Base-by-base conservation (phyloP, 2,113 vertebrate species). In the Cnemophilus loriae region DNA sequence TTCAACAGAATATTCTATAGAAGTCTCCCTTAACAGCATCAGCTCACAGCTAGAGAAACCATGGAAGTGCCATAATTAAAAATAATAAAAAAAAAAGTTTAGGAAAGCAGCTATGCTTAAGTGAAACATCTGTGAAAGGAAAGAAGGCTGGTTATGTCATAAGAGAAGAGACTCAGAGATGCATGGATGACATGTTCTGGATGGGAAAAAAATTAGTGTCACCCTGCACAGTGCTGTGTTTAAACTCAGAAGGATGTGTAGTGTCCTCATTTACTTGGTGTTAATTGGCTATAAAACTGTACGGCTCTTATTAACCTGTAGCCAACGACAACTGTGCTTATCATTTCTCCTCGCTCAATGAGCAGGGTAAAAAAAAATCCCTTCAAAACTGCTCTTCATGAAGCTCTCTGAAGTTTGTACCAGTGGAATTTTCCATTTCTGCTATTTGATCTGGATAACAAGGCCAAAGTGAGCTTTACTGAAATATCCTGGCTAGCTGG, bases 391-490 rank as follows among this genome's bases (percentile, higher is more conserved):
- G 22, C 12, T 61, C 23, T 44, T 82, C 42, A 7, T 57, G 16
- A 67, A 80, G 19, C 2, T 33, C 42, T 49, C 30, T 81, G 47
- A 92, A 77, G 47, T 33, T 23, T 33, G 19, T 22, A 39, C 16
- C n/a, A 61, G 21, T 16, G n/a, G n/a, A 80, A 84, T 63, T 92
- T 90, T 81, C 83, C 64, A 73, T 27, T 76, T 84, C 37, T 73
- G 18, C 27, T 64, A 13, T 81, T 87, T 50, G 20, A 68, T 84
- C 49, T 87, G 53, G 39, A 57, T 1, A 2, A 63, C 17, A 57
- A 75, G 42, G 55, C 35, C 13, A 27, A 87, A 73, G 19, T 11
- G 24, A 81, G 28, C 47, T 68, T 53, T 35, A 7, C 42, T 71
- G 52, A 52, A 87, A 84, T 8, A 70, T 13, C 24, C 33, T 1